Percentiles rank a stretch among this genome's conserved stretches.
Evolutionary conservation across 2,888 invertebrate genomes (phyloP).

Genomic region (Orchesella flavescens): DNA sequence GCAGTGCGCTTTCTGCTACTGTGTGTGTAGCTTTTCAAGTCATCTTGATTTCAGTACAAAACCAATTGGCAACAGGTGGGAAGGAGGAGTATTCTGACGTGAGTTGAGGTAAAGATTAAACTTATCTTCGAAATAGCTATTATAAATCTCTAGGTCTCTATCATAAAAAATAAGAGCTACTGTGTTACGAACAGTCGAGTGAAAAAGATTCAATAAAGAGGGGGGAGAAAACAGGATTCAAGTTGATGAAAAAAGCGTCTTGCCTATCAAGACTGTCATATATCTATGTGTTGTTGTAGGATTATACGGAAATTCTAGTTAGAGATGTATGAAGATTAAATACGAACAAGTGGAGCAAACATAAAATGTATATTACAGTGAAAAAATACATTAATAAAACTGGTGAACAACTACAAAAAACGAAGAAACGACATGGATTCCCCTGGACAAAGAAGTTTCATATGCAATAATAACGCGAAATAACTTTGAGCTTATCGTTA

Average conservation of each 20-base stretch:
- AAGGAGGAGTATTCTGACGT: constrained; percentile 71
- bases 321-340: not conserved
- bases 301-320: too few species aligned
- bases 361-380: not conserved
- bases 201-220: constrained; percentile 40
- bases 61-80: constrained; percentile 72
- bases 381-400: too few species aligned
- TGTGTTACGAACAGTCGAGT: constrained; percentile 69
- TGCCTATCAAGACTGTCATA: constrained; percentile 15
- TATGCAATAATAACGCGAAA: too few species aligned
- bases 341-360: not conserved
- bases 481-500: too few species aligned
- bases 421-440: too few species aligned
- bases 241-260: constrained; percentile 35
- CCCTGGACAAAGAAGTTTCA: too few species aligned
- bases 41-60: constrained; percentile 33
- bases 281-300: constrained; percentile 4
- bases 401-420: too few species aligned
- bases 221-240: constrained; percentile 36
- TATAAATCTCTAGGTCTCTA: constrained; percentile 71
- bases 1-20: constrained; percentile 16
- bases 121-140: constrained; percentile 71
- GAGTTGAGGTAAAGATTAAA: constrained; percentile 71
- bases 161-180: constrained; percentile 71
- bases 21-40: constrained; percentile 16